Conservation (phyloP, 2,888 invertebrate species). For the Eilema griseolum region DNA sequence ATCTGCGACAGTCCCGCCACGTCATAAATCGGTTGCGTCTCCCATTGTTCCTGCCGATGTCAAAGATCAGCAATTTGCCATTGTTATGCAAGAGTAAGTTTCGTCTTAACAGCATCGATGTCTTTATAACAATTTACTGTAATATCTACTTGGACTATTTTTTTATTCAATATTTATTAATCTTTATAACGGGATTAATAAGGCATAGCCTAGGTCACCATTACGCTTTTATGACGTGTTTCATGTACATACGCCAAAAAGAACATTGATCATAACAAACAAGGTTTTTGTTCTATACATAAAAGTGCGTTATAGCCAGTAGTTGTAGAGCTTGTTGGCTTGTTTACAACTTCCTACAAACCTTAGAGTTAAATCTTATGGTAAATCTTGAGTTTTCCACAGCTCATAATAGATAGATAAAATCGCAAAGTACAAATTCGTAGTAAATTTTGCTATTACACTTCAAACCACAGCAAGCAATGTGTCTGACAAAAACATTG, state of each 20-base stretch:
- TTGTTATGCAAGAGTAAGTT: conserved; percentile 70
- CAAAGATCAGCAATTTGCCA: conserved; percentile 86
- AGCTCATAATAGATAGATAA: conserved; percentile 30
- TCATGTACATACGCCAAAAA: neutral
- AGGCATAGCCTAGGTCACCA: too few relatives aligned
- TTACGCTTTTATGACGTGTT: neutral
- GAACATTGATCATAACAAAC: neutral
- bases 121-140: conserved; percentile 19
- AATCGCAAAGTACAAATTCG: conserved; percentile 35
- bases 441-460: conserved; percentile 52
- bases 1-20: conserved; percentile 69
- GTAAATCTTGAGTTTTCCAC: conserved; percentile 28
- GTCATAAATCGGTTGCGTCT: conserved; percentile 72
- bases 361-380: neutral
- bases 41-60: conserved; percentile 82
- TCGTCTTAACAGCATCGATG: conserved; percentile 35
- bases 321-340: conserved; percentile 11
- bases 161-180: conserved; percentile 3
- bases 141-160: conserved; percentile 12
- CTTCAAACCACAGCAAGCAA: conserved; percentile 55
- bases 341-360: conserved; percentile 17
- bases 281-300: conserved; percentile 22
- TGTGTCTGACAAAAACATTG: conserved; percentile 56
- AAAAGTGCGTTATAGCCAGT: conserved; percentile 22
- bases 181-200: too few relatives aligned